Evolutionary conservation across 2,888 invertebrate species (phyloP).

Genomic region (Halocaridina rubra): DNA sequence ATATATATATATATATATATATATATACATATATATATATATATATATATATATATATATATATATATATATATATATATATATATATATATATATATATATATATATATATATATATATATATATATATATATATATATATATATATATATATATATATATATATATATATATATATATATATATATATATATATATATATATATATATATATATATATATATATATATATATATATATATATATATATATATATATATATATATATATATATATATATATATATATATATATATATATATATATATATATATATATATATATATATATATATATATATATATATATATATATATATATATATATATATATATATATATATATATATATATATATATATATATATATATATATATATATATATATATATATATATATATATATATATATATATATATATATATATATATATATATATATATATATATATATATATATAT

Average conservation of each 20-base stretch:
- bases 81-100: background rate
- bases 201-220: background rate
- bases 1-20: constrained; percentile 5
- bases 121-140: background rate
- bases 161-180: constrained; percentile 1
- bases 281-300: background rate
- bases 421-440: background rate
- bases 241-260: background rate
- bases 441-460: background rate
- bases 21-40: background rate
- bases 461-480: background rate
- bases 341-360: background rate
- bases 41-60: constrained; percentile 8
- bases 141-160: constrained; percentile 1
- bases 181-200: background rate
- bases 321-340: background rate
- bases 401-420: background rate
- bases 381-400: background rate
- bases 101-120: background rate
- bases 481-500: background rate
- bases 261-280: background rate
- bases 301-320: background rate
- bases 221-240: background rate
- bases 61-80: constrained; percentile 1
- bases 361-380: background rate